A percentile compares a stretch with the other conserved stretches of the same genome.
These are phyloP conservation scores for Danio albolineatus DNA, from an alignment of 2,797 vertebrate species.

Conservation along the genomic window DNA sequence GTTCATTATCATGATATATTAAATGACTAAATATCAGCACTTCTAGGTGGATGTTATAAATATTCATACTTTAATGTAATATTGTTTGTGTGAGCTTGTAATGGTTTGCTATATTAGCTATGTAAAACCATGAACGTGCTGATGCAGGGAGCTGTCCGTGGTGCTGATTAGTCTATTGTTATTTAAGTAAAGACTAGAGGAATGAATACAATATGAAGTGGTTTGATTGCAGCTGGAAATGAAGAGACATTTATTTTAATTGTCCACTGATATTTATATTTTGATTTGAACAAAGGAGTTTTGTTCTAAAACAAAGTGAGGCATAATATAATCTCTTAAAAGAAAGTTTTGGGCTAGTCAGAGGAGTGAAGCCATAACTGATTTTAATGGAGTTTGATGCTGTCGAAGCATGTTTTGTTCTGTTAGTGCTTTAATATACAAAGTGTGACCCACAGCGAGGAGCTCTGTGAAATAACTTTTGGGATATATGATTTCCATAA, in stretches of 20 bases:
- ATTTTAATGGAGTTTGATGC: slow-evolving; percentile 16
- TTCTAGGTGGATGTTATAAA: neutral
- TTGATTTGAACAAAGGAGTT: neutral
- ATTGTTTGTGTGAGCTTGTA: neutral
- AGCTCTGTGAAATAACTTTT: too few species aligned
- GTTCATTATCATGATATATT: too few species aligned
- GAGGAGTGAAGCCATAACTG: neutral
- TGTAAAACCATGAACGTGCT: neutral
- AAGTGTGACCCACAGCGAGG: too few species aligned
- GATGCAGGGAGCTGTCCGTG: slow-evolving; percentile 34
- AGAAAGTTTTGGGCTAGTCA: neutral
- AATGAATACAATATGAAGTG: neutral
- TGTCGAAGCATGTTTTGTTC: neutral
- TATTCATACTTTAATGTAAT: neutral
- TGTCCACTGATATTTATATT: neutral
- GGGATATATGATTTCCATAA: too few species aligned
- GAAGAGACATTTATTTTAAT: slow-evolving; percentile 9
- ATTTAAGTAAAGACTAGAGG: neutral
- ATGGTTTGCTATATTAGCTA: neutral
- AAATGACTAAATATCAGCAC: too few species aligned
- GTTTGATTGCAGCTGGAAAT: too few species aligned
- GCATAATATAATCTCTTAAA: neutral
- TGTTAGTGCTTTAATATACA: neutral
- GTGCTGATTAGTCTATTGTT: slow-evolving; percentile 30
- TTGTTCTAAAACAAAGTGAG: neutral